These are phyloP conservation scores for Catalaphyllia jardinei DNA, from an alignment of 64 coral and sea anemone genomes.

Conservation along the genomic window DNA sequence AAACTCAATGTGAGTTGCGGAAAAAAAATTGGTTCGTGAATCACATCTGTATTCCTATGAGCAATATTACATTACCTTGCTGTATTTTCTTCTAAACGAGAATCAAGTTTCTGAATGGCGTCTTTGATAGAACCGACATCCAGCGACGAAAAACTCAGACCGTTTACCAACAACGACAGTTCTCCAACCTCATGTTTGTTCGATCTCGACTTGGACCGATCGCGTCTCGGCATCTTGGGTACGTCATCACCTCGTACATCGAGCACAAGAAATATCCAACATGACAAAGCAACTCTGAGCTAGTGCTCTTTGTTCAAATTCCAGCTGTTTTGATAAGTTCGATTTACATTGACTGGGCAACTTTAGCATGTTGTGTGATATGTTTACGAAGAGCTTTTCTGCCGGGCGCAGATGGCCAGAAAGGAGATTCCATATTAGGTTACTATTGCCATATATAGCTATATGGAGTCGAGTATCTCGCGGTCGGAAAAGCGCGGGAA, in stretches of 20 bases:
- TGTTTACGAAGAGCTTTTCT: background rate
- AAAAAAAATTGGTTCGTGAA: background rate
- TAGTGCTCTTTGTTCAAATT: background rate
- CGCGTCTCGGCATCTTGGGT: background rate
- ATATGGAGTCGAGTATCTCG: background rate
- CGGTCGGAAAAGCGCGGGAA: background rate
- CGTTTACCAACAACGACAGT: conserved; percentile 56
- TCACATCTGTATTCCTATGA: background rate
- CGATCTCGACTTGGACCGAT: background rate
- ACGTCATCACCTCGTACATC: background rate
- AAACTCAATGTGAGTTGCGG: too few species aligned
- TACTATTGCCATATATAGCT: conserved; percentile 18
- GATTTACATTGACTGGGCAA: background rate
- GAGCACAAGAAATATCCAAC: background rate
- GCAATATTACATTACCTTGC: conserved; percentile 19
- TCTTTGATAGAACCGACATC: conserved; percentile 54
- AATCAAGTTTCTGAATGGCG: conserved; percentile 45
- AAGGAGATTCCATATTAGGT: conserved; percentile 1
- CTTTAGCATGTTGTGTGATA: background rate
- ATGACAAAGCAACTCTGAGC: background rate
- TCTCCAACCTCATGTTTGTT: conserved; percentile 16
- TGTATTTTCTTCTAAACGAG: conserved; percentile 53
- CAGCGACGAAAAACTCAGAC: conserved; percentile 37
- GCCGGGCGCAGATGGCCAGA: conserved; percentile 14
- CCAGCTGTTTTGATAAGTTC: background rate